Base-by-base conservation (phyloP, 2,797 vertebrate genomes). In the Rachycentron canadum region DNA sequence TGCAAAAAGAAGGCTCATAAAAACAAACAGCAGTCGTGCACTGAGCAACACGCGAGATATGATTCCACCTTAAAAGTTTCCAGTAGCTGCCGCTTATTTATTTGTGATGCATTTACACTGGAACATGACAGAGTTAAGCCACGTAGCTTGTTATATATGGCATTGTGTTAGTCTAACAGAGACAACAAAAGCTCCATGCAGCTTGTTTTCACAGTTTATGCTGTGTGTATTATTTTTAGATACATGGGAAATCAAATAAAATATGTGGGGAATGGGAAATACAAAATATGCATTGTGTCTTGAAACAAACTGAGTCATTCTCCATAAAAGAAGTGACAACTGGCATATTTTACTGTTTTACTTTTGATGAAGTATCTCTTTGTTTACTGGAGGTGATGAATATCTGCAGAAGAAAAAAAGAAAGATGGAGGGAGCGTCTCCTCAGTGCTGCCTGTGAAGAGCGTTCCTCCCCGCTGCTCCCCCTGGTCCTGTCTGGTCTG, bases 401-500 rank as follows among this genome's bases (percentile, higher is more conserved):
- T 2, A 47, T 73, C 26, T 21, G 16, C 43, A 36, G 66, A 58
- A 41, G 41, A n/a, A 40, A 70, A 23, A 19, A 50, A 40, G 30
- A 78, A 74, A 14, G 43, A 71, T 69, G 61, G 36, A 74, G 26
- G 55, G 56, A 73, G 45, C 41, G 1, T 40, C 23, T 66, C 25
- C 26, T 49, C 19, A 0, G 0, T 43, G n/a, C 49, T 65, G 56
- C 41, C 61, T n/a, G 38, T 59, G 68, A 65, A 45, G 56, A 79
- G 55, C 79, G 68, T 63, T 34, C 58, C 62, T 61, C 28, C 30
- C 53, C 47, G 60, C 40, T 62, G 38, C 72, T 59, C 26, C 65
- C 47, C 25, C 47, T 40, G 61, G 49, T 75, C 30, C 79, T 75
- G 71, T 73, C 77, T 87, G 66, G 11, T 65, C 53, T 59, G 9